Percentiles rank a stretch among this genome's conserved stretches.
phyloP scores from a whole-genome alignment of 2,797 vertebrate species.

The Karalla daura region DNA sequence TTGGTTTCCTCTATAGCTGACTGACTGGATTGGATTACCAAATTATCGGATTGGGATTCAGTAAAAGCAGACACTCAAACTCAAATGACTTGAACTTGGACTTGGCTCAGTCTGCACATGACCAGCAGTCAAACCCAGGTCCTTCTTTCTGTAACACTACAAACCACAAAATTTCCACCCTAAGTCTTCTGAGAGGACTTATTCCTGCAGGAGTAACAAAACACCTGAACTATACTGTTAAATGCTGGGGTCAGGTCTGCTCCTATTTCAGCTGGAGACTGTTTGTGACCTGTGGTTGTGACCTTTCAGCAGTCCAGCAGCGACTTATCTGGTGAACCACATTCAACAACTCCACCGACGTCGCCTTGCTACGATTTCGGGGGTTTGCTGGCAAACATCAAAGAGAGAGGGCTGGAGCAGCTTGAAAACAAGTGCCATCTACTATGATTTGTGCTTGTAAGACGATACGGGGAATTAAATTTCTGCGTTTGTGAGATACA shows the following conservation, averaged over 20 bases:
- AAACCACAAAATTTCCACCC: too few relatives aligned
- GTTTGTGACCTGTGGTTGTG: conserved; percentile 11
- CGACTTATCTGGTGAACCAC: conserved; percentile 3
- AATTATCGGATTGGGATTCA: too few relatives aligned
- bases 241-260: background rate
- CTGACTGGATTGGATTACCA: too few relatives aligned
- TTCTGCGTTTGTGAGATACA: background rate
- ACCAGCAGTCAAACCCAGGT: too few relatives aligned
- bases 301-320: conserved; percentile 33
- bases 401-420: background rate
- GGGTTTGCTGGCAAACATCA: background rate
- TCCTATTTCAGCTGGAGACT: background rate
- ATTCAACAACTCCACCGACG: conserved; percentile 28
- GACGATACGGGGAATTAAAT: background rate
- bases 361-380: conserved; percentile 2
- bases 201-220: too few relatives aligned
- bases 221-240: too few relatives aligned
- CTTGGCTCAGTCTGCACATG: too few relatives aligned
- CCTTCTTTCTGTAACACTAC: too few relatives aligned
- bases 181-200: too few relatives aligned
- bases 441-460: background rate
- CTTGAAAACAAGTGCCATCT: background rate
- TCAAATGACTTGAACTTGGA: too few relatives aligned
- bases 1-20: too few relatives aligned
- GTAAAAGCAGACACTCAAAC: too few relatives aligned